These are phyloP conservation scores for Metacarcinus magister DNA, from an alignment of 2,888 invertebrate species.

Conservation along the genomic window DNA sequence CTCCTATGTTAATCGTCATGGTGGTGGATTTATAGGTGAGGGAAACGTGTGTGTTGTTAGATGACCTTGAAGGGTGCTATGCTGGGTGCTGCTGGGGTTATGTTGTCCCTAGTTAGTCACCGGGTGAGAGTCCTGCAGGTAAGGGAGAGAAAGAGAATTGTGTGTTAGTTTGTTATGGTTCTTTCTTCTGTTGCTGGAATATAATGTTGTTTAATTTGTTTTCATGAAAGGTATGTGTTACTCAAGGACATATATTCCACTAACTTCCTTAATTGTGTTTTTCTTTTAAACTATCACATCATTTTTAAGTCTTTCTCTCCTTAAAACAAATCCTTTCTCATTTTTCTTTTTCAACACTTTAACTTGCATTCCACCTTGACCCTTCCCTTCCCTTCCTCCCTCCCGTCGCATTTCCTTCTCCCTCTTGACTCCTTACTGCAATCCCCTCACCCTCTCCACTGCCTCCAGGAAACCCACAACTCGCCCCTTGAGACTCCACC, in stretches of 20 bases:
- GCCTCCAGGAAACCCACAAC: background rate
- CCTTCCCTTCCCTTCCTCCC: background rate
- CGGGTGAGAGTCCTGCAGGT: background rate
- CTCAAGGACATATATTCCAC: background rate
- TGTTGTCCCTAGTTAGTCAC: background rate
- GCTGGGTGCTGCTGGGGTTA: background rate
- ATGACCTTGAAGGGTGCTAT: background rate
- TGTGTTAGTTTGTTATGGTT: background rate
- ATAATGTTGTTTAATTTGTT: no score
- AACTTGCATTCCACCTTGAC: background rate
- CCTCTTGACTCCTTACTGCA: background rate
- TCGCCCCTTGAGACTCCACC: background rate
- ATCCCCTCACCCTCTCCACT: background rate
- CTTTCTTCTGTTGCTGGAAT: background rate
- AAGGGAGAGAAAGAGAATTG: background rate
- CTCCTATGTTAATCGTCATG: constrained; percentile 86
- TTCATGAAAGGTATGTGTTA: no score
- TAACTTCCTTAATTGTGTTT: background rate
- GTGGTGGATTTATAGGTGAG: constrained; percentile 48
- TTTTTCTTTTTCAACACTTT: background rate
- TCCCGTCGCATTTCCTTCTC: background rate
- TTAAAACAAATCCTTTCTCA: background rate
- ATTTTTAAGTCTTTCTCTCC: background rate
- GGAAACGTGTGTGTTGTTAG: background rate
- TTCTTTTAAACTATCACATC: background rate